Base-by-base conservation (phyloP, 53 echinoderm and acorn worm species). In the Zoroaster sp. region DNA sequence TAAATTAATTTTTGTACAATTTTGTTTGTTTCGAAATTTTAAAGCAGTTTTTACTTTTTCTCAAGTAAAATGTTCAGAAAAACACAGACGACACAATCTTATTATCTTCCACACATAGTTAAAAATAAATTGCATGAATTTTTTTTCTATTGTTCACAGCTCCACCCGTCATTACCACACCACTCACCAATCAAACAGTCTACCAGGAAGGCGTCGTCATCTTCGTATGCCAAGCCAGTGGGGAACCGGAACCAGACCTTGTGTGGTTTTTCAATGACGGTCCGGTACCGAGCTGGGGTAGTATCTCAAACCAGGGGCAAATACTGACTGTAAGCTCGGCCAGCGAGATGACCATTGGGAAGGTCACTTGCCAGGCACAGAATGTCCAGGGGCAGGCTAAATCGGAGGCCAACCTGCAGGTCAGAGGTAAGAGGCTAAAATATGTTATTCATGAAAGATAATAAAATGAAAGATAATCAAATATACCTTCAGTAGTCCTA, bases 181-280 rank as follows among this genome's bases (percentile, higher is more conserved):
- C 66, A 6, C 95, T 96, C 0, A 40, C 65, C 54, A 96, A 98
- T 77, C 87, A 94, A 47, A 98, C 95, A 0, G 98, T 91, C 38
- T 89, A 91, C 47, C 87, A 98, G 79, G 90, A 91, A 17, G 90
- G 91, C 40, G 91, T 95, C 3, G 94, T 96, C 15, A 79, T 69
- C 83, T 95, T 98, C 69, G 80, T 87, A 28, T 98, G 98, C 72
- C 71, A 92, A n/a, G 98, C 98, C 3, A 75, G 73, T 0, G 98
- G 94, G 30, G 83, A 85, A 8, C 98, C 98, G 36, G 11, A 34
- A 17, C 95, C 98, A 1, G 80, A 91, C 67, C 47, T 96, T 33
- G 73, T 82, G 10, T 98, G 98, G 98, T 73, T 72, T 40, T 96
- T 92, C 76, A 91, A 98, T 43, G 87, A 88, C 40, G 93, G 94